Evolutionary conservation across 2,113 vertebrate species (phyloP).

Genomic region (Silurus asotus): DNA sequence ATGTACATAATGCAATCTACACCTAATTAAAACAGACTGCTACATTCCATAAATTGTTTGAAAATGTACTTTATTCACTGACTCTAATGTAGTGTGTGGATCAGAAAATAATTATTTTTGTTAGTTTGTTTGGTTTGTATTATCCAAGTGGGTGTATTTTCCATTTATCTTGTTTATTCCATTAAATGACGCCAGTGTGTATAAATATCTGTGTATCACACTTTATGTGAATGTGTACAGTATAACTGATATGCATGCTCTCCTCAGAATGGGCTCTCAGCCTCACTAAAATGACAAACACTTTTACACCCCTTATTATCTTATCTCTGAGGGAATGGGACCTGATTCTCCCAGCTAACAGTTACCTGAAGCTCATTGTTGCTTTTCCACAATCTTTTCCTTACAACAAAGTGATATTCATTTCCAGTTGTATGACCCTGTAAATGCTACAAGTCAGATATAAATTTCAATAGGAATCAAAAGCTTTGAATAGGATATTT

Average conservation of each 20-base stretch:
- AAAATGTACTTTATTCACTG: background rate
- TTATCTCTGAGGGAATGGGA: slow-evolving; percentile 39
- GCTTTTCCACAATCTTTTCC: slow-evolving; percentile 25
- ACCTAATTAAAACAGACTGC: background rate
- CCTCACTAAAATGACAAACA: slow-evolving; percentile 25
- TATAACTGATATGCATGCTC: slow-evolving; percentile 21
- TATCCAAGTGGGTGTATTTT: background rate
- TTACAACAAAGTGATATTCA: slow-evolving; percentile 51
- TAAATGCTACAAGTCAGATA: slow-evolving; percentile 45
- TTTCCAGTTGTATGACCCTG: slow-evolving; percentile 46
- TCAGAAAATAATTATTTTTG: background rate
- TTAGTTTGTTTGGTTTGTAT: background rate
- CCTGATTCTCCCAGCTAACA: slow-evolving; percentile 32
- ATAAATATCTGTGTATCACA: background rate
- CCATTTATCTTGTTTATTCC: background rate
- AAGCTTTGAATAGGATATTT: background rate
- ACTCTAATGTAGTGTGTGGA: background rate
- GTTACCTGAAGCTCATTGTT: slow-evolving; percentile 46
- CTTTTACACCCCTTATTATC: slow-evolving; percentile 35
- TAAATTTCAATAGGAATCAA: background rate
- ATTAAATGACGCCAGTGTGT: background rate
- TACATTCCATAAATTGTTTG: background rate
- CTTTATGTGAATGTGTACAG: slow-evolving; percentile 19
- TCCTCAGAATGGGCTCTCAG: slow-evolving; percentile 30
- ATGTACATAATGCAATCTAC: background rate